These are phyloP conservation scores for Coremacera marginata DNA, from an alignment of 2,888 invertebrate genomes.

Conservation along the genomic window DNA sequence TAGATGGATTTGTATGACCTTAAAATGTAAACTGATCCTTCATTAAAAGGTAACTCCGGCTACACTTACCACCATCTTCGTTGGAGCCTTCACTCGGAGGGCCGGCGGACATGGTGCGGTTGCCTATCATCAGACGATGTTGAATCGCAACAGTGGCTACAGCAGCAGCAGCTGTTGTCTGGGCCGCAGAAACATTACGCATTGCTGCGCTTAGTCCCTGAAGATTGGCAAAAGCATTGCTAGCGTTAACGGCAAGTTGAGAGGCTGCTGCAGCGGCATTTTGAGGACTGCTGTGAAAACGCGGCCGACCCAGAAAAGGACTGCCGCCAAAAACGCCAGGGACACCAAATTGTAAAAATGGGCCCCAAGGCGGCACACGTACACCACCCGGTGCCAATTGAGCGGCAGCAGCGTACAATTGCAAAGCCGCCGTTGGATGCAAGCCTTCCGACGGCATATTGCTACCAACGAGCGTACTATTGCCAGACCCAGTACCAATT, in stretches of 20 bases:
- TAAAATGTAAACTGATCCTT: no score
- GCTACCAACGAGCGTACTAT: conserved; percentile 29
- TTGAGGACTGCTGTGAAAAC: conserved; percentile 61
- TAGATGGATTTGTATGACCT: no score
- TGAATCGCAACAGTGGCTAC: conserved; percentile 67
- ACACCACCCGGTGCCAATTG: conserved; percentile 66
- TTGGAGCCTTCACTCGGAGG: conserved; percentile 68
- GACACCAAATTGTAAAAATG: conserved; percentile 65
- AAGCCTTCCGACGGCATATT: conserved; percentile 64
- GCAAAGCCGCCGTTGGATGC: conserved; percentile 66
- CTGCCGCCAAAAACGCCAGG: conserved; percentile 66
- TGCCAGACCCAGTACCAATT: conserved; percentile 36
- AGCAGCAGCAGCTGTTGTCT: conserved; percentile 66
- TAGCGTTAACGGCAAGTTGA: conserved; percentile 64
- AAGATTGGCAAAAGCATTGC: conserved; percentile 66
- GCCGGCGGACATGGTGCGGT: conserved; percentile 63
- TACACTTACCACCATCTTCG: conserved; percentile 65
- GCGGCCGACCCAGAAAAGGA: conserved; percentile 62
- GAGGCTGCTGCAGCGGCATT: conserved; percentile 64
- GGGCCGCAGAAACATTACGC: conserved; percentile 65
- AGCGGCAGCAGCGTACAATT: conserved; percentile 66
- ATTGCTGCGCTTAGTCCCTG: conserved; percentile 66
- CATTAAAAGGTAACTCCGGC: no score
- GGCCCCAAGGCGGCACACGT: conserved; percentile 66
- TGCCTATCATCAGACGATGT: conserved; percentile 66